Evolutionary conservation across 2,888 invertebrate species (phyloP).

Genomic region (Heliconius hortense): DNA sequence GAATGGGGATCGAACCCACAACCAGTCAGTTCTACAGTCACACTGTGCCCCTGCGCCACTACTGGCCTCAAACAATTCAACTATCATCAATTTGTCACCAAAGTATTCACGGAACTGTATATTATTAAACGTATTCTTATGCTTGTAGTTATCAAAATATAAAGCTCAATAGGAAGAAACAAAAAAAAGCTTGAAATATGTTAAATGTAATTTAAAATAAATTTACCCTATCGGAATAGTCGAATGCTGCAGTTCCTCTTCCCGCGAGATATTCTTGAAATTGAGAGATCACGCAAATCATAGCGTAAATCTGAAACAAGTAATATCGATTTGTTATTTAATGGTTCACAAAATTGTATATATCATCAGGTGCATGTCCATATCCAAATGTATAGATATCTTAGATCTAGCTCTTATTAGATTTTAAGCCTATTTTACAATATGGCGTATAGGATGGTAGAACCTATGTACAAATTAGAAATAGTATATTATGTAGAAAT

Average conservation of each 20-base stretch:
- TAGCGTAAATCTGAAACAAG: slow-evolving; percentile 86
- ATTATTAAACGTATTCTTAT: neutral
- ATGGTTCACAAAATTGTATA: neutral
- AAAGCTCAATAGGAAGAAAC: neutral
- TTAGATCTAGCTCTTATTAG: too few species aligned
- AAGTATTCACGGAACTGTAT: neutral
- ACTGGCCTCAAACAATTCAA: too few species aligned
- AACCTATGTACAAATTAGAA: too few species aligned
- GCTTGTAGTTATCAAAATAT: neutral
- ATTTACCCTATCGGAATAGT: slow-evolving; percentile 78
- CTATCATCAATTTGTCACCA: neutral
- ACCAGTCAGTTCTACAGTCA: too few species aligned
- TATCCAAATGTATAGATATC: too few species aligned
- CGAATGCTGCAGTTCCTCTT: slow-evolving; percentile 86
- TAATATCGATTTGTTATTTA: slow-evolving; percentile 38
- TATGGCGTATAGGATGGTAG: too few species aligned
- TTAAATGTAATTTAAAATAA: neutral
- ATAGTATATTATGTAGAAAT: too few species aligned
- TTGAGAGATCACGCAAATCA: slow-evolving; percentile 92
- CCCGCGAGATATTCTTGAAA: slow-evolving; percentile 90
- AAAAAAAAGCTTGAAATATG: neutral
- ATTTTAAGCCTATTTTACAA: too few species aligned
- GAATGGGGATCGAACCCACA: too few species aligned
- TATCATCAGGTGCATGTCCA: too few species aligned
- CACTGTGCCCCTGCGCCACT: too few species aligned